Percentiles rank a stretch among this genome's conserved stretches.
Evolutionary conservation across 2,113 vertebrate genomes (phyloP).

Genomic region (Jaculus jaculus): DNA sequence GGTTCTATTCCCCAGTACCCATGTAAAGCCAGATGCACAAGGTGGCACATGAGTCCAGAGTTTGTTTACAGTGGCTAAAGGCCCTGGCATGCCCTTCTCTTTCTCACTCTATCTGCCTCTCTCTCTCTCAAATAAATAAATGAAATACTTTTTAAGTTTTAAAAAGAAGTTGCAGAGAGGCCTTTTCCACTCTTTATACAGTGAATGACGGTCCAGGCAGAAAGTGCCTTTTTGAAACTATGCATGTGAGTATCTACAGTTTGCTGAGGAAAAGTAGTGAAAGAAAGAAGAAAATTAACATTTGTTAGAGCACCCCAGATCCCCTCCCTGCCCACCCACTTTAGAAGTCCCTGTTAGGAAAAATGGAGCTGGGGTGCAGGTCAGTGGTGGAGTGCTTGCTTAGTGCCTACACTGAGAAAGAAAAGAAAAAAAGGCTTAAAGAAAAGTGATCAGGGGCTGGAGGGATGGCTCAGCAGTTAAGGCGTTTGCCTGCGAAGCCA

Average conservation of each 20-base stretch:
- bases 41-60: too few relatives aligned
- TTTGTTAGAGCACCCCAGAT: fast-evolving
- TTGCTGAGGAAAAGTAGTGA: fast-evolving
- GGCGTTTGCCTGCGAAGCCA: too few relatives aligned
- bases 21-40: too few relatives aligned
- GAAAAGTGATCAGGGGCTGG: not conserved
- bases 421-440: too few relatives aligned
- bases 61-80: too few relatives aligned
- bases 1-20: too few relatives aligned
- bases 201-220: not conserved
- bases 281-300: not conserved
- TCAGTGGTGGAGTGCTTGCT: not conserved
- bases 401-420: not conserved
- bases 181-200: not conserved
- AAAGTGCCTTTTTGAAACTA: not conserved
- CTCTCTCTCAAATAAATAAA: too few relatives aligned
- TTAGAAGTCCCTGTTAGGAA: not conserved
- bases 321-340: fast-evolving
- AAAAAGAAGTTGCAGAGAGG: not conserved
- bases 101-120: too few relatives aligned
- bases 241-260: not conserved
- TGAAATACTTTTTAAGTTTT: too few relatives aligned
- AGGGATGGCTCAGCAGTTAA: too few relatives aligned
- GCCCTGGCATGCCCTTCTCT: too few relatives aligned
- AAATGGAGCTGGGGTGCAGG: not conserved